These are phyloP conservation scores for Metallyticus violacea DNA, from an alignment of 2,888 invertebrate species.

Conservation along the genomic window DNA sequence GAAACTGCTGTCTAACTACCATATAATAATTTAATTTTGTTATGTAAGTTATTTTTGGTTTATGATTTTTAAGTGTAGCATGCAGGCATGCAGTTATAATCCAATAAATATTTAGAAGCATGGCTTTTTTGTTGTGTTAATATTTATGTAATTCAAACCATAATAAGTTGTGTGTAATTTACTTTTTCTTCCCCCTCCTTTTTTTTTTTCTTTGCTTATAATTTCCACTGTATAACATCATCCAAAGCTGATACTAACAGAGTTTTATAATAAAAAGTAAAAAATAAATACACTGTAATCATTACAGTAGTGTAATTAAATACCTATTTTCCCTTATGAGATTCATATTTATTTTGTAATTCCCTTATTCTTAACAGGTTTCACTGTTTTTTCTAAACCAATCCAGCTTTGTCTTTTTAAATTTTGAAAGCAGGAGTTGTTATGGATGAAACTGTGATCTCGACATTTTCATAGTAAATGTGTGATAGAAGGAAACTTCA, in stretches of 20 bases:
- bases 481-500: no score
- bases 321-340: neutral
- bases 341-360: neutral
- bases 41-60: constrained; percentile 34
- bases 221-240: neutral
- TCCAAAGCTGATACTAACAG: neutral
- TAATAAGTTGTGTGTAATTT: neutral
- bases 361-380: constrained; percentile 11
- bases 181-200: no score
- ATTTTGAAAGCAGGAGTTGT: neutral
- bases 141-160: neutral
- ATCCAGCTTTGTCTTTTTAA: neutral
- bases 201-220: no score
- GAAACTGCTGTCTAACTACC: constrained; percentile 37
- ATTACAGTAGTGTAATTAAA: neutral
- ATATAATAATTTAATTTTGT: constrained; percentile 33
- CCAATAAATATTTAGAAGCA: neutral
- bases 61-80: constrained; percentile 9
- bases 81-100: constrained; percentile 1
- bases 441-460: neutral
- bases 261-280: neutral
- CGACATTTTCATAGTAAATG: neutral
- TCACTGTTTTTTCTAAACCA: constrained; percentile 15
- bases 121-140: neutral
- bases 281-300: neutral